Conservation (phyloP, 2,888 invertebrate genomes). For the Stratiomys singularior region DNA sequence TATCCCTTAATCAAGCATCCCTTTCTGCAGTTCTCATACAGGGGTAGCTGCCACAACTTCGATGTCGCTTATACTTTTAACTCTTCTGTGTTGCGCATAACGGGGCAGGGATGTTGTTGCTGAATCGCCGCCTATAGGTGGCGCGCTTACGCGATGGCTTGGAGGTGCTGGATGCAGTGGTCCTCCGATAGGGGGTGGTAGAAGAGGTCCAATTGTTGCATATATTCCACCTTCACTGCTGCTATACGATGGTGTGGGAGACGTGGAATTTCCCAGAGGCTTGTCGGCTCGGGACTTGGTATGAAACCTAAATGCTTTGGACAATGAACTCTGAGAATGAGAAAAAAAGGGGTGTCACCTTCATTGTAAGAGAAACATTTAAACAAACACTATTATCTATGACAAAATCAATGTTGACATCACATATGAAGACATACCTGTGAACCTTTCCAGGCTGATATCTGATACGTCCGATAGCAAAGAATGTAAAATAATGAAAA, state of each 20-base stretch:
- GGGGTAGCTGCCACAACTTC: constrained; percentile 59
- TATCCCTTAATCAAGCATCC: neutral
- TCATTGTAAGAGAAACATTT: neutral
- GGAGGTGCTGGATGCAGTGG: constrained; percentile 63
- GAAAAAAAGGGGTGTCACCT: neutral
- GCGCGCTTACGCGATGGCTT: constrained; percentile 64
- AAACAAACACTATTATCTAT: neutral
- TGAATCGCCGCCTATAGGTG: constrained; percentile 50
- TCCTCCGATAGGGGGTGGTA: constrained; percentile 59
- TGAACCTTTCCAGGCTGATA: constrained; percentile 66
- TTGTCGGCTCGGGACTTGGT: constrained; percentile 63
- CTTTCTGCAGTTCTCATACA: constrained; percentile 46
- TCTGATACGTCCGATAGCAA: constrained; percentile 55
- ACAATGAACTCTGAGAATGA: constrained; percentile 61
- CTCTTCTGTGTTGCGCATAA: constrained; percentile 63
- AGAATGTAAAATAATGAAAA: constrained; percentile 5
- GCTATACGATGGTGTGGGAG: constrained; percentile 66
- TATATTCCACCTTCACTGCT: constrained; percentile 66
- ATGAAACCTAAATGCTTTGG: constrained; percentile 66
- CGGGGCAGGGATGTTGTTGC: constrained; percentile 58
- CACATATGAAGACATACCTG: constrained; percentile 58
- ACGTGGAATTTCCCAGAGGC: constrained; percentile 65
- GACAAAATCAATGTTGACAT: neutral
- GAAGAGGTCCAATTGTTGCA: constrained; percentile 63
- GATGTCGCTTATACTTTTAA: constrained; percentile 65